Conservation (phyloP, 2,113 vertebrate genomes). For the Candoia aspera region DNA sequence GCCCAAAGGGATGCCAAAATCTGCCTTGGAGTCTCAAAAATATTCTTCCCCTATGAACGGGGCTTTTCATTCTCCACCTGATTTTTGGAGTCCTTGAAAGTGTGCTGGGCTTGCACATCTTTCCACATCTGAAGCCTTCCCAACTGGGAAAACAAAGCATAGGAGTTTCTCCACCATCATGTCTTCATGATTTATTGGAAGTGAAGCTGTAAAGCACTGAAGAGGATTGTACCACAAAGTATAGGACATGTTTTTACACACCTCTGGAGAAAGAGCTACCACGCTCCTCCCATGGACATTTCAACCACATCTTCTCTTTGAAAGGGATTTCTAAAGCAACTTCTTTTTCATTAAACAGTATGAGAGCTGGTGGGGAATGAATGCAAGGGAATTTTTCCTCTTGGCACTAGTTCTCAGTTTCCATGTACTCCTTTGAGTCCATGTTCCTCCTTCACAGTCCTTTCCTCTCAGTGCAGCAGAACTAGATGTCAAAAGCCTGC, state of each 20-base stretch:
- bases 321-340: background rate
- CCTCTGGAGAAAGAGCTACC: background rate
- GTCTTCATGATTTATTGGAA: background rate
- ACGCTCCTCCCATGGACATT: background rate
- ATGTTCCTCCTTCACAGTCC: background rate
- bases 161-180: background rate
- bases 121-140: background rate
- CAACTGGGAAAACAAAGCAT: background rate
- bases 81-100: background rate
- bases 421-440: background rate
- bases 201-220: background rate
- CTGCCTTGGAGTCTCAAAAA: background rate
- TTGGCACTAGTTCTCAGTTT: background rate
- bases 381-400: background rate
- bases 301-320: background rate
- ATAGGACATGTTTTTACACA: too few species aligned
- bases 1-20: background rate
- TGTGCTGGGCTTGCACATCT: background rate
- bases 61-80: background rate
- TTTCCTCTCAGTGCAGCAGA: background rate
- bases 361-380: background rate
- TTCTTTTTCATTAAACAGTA: background rate
- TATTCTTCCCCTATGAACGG: background rate
- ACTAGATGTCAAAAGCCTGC: background rate
- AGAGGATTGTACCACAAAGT: background rate